Evolutionary conservation across 2,113 vertebrate species (phyloP), one percentile per base, ranked within the genome.

Genomic region (Pleuronectes platessa): DNA sequence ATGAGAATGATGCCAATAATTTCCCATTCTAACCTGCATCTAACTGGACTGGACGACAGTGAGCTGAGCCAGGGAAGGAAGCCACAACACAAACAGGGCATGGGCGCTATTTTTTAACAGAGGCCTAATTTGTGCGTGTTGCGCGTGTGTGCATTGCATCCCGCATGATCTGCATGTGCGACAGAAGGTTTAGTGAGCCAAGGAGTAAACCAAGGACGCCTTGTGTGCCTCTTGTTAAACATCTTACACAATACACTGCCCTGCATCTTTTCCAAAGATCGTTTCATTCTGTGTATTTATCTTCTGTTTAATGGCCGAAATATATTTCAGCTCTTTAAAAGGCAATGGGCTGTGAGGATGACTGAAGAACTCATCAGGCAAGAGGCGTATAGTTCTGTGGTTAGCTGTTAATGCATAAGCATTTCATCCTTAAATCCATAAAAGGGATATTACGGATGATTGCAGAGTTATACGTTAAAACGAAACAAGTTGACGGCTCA

Each of bases 371-470:
- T 77, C 82, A 84, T 79, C 67, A 35, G 66, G 64, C 58, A 73
- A 61, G 6, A 85, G 73, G 49, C 67, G 20, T 31, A 31, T 31
- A 42, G 4, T 31, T 61, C 23, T 63, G n/a, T 27, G 23, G 47
- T 79, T 74, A 66, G 58, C 61, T 17, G 24, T 62, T 61, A 51
- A 56, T 3, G 26, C 42, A 40, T 56, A 35, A 47, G n/a, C 58
- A 75, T 85, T 86, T 88, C 51, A 73, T 69, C 62, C 76, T 78
- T 27, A 26, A 87, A 85, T 71, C 67, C 67, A 89, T 71, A 62
- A 83, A 31, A 80, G 24, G 15, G 20, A 62, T 75, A 81, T 69
- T 59, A 72, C 72, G 51, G 71, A 51, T 42, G 62, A 72, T 80
- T 56, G 67, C 55, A 61, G 9, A 62, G 35, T 35, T 70, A 24